phyloP scores from a whole-genome alignment of 2,888 invertebrate species.

The Oscheius myriophilus region DNA sequence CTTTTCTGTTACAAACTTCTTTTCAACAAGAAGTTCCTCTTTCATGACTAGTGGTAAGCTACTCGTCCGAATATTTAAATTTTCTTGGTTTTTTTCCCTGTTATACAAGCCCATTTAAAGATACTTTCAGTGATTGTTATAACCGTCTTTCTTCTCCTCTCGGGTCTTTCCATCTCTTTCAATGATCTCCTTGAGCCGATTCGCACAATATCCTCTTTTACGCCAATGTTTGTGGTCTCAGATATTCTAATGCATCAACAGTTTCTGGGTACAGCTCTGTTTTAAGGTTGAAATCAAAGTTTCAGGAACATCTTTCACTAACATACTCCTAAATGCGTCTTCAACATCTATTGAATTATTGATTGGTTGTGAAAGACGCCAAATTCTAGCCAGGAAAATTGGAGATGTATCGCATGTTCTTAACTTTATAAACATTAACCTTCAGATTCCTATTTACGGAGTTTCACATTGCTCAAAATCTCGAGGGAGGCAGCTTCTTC shows the following conservation, averaged over 20 bases:
- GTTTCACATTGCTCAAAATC: slow-evolving; percentile 21
- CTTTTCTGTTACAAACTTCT: too few relatives aligned
- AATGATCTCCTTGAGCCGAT: slow-evolving; percentile 5
- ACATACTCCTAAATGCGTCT: not conserved
- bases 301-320: slow-evolving; percentile 7
- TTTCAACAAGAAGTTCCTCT: too few relatives aligned
- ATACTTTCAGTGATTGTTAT: slow-evolving; percentile 1
- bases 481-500: slow-evolving; percentile 16
- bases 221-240: slow-evolving; percentile 11
- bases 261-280: slow-evolving; percentile 7
- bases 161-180: slow-evolving; percentile 7
- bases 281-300: not conserved
- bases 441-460: slow-evolving; percentile 21
- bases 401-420: slow-evolving; percentile 34
- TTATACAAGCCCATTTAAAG: too few relatives aligned
- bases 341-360: slow-evolving; percentile 26
- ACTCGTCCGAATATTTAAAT: too few relatives aligned
- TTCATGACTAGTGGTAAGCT: too few relatives aligned
- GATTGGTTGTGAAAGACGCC: slow-evolving; percentile 34
- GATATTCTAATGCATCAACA: slow-evolving; percentile 21
- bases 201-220: not conserved
- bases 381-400: slow-evolving; percentile 33
- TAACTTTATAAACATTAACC: not conserved
- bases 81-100: too few relatives aligned
- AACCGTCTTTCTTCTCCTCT: slow-evolving; percentile 6